Percentiles rank a stretch among this genome's conserved stretches.
Evolutionary conservation across 2,888 invertebrate species (phyloP).

Genomic region (Laspeyria flexula): DNA sequence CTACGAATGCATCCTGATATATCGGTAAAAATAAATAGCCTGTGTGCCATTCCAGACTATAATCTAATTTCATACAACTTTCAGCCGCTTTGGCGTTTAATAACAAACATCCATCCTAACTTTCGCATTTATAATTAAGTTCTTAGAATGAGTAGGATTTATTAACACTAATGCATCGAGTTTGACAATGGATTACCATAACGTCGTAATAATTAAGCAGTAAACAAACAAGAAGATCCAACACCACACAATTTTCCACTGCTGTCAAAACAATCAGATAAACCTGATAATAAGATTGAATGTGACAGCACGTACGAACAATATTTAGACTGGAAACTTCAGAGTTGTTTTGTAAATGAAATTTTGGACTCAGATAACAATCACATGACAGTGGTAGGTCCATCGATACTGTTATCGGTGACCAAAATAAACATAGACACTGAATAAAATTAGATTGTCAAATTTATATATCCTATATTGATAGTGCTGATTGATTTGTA

Average conservation of each 20-base stretch:
- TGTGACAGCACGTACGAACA: constrained; percentile 11
- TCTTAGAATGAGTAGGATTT: no score
- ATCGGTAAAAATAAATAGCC: no score
- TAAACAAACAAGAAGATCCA: constrained; percentile 3
- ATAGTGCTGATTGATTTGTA: neutral
- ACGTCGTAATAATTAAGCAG: no score
- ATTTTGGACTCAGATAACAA: constrained; percentile 22
- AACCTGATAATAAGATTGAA: constrained; percentile 13
- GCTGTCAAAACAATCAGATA: constrained; percentile 41
- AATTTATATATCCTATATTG: neutral
- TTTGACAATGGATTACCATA: no score
- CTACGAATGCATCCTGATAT: no score
- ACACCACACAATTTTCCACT: constrained; percentile 37
- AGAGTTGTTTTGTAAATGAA: constrained; percentile 6
- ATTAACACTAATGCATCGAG: no score
- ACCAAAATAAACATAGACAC: neutral
- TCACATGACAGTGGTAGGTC: constrained; percentile 15
- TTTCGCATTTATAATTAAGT: no score
- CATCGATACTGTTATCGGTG: constrained; percentile 3
- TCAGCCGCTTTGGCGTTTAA: no score
- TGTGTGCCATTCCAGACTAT: no score
- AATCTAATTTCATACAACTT: no score
- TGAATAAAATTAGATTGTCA: neutral
- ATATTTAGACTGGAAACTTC: constrained; percentile 6
- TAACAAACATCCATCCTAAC: no score